phyloP scores from a whole-genome alignment of 2,888 invertebrate genomes.

The Diachrysia chrysitis region DNA sequence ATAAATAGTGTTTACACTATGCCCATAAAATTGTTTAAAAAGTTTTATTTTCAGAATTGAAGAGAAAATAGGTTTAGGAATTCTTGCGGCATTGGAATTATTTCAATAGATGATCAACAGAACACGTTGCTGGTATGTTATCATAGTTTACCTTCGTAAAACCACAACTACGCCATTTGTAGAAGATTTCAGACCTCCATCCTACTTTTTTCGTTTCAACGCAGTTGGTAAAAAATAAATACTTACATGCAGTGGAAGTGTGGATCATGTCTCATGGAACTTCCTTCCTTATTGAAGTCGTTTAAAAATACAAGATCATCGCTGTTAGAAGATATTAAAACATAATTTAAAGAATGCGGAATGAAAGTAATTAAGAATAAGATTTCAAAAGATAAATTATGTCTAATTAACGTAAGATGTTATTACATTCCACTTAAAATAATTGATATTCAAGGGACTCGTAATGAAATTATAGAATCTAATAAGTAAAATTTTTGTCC shows the following conservation, averaged over 20 bases:
- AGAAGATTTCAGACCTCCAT: not conserved
- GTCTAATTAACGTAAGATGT: not conserved
- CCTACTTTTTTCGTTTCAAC: too few relatives aligned
- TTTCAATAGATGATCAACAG: not conserved
- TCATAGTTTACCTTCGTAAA: not conserved
- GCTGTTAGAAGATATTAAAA: not conserved
- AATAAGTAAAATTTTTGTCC: constrained; percentile 1
- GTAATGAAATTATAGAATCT: not conserved
- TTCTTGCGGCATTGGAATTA: constrained; percentile 4
- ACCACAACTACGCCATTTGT: not conserved
- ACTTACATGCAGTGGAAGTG: too few relatives aligned
- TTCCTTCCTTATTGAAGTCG: too few relatives aligned
- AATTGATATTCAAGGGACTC: not conserved
- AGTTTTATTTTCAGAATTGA: constrained; percentile 21
- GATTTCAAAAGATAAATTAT: not conserved
- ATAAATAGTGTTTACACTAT: constrained; percentile 41
- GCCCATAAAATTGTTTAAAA: constrained; percentile 43
- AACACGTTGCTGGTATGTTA: not conserved
- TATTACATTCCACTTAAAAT: not conserved
- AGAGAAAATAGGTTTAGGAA: constrained; percentile 4
- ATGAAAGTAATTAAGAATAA: not conserved
- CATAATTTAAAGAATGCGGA: not conserved
- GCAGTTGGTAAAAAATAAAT: too few relatives aligned
- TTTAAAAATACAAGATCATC: too few relatives aligned
- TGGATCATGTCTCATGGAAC: too few relatives aligned